Base-by-base conservation (phyloP, 2,888 invertebrate species). In the Acrocyrtus sp. region DNA sequence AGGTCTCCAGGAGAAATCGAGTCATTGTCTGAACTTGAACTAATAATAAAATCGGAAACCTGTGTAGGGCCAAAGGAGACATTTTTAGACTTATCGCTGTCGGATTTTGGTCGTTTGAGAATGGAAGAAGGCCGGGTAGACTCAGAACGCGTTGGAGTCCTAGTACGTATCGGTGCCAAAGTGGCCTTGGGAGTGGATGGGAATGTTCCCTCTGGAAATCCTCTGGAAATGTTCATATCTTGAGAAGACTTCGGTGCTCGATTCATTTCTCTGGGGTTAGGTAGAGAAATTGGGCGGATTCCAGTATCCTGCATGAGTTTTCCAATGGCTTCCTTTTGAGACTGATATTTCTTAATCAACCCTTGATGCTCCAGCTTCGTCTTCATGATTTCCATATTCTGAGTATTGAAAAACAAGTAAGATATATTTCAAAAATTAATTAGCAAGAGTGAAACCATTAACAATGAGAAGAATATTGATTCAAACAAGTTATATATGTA, bases 261-360 rank as follows among this genome's bases (percentile, higher is more conserved):
- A n/a, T n/a, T n/a, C n/a, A n/a, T n/a, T n/a, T n/a, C n/a, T n/a
- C n/a, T n/a, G n/a, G n/a, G n/a, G n/a, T n/a, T n/a, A n/a, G 66
- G 66, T 50, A 66, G 57, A 19, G 27, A 27, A 17, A 66, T 50
- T n/a, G 67, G 67, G 3, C 67, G 51, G 15, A 60, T 51, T 17
- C 53, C 60, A 19, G 41, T 24, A 5, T 68, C 60, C 12, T 67
- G 58, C 19, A 67, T 58, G 34, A 68, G 22, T 43, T 68, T 58
- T 3, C 60, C 21, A 24, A 68, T 68, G 1, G 60, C 67, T 3
- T 22, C 8, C 45, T 68, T 68, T 34, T 68, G 67, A 15, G 45
- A 45, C 12, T 51, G 51, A 45, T 60, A 68, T 17, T 45, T 10
- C 12, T 58, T 48, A 5, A 29, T 19, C 10, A 60, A 21, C 0